Evolutionary conservation across 2,888 invertebrate species (phyloP), one percentile per base, ranked within the genome.

Genomic region (Harmothoe impar): DNA sequence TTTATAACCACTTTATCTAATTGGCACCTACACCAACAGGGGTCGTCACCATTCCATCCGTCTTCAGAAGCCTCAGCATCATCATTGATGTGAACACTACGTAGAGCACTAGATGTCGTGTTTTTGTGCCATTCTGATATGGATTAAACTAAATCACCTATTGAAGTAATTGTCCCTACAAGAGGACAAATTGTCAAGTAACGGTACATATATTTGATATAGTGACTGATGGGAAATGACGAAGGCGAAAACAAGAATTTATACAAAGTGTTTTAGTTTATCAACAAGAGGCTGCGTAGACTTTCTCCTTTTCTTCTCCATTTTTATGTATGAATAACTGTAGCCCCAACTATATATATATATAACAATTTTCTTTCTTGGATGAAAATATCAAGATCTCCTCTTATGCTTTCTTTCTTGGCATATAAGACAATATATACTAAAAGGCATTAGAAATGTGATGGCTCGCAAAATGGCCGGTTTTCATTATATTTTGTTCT

Each of bases 201-300:
- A 43, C 10, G 10, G 43, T 10, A 43, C 10, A 10, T 7, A 43
- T 10, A 43, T 43, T 43, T n/a, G 5, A 43, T 10, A 43, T 43
- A 43, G 43, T 10, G 43, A 43, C n/a, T n/a, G n/a, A n/a, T 3
- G 10, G 43, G 43, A 43, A 43, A 43, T n/a, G n/a, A 62, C 62
- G 62, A 15, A 62, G 77, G 25, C 31, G 5, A 77, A 77, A 20
- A 35, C 81, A 81, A 0, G 15, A 10, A 81, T 81, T 81, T 43
- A 17, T 77, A 81, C 33, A 81, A 81, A 81, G 43, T 81, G 33
- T 35, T 81, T 15, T 33, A 35, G 81, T 81, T 81, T 81, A 81
- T 81, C 35, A 33, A 81, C 81, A 81, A 81, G 43, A 81, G 81
- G 43, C 81, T 81, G 81, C 81, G 81, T 81, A 81, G 81, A 15